Evolutionary conservation across 2,888 invertebrate species (phyloP), one percentile per base, ranked within the genome.

Genomic region (Lysandra bellargus): DNA sequence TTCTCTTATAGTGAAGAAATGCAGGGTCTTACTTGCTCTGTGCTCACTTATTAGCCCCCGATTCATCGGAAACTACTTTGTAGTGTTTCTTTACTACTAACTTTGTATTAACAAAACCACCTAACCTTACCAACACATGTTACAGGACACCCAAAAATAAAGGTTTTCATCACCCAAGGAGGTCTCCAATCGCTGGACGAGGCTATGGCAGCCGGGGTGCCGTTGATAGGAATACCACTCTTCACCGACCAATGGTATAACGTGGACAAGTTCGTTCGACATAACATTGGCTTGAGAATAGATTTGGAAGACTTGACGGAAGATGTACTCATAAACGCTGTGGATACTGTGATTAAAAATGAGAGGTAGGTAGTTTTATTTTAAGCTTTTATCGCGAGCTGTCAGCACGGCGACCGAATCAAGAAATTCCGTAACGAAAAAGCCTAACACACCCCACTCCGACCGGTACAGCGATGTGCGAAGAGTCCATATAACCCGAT

Each of bases 181-280:
- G 82, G 81, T 14, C 79, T 82, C 60, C 81, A 81, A 30, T 82
- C 82, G 30, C 76, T 78, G 4, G 81, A 81, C 40, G 82, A 82
- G 73, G 79, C 82, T 1, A 81, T 82, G n/a, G 76, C 40, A 14
- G 80, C 81, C 4, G 81, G 79, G 9, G 81, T 82, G 4, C 82
- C 82, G 4, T 4, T 81, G 73, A 80, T 82, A 12, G 80, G 80
- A 17, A 77, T 82, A 72, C 82, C 82, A 2, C 79, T 82, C 53
- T 37, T 82, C n/a, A 80, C 61, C 9, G 82, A 82, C 53, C 82
- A 82, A 57, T 78, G 78, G 78, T 80, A 80, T 14, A 82, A 81
- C 12, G 78, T 78, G 2, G 80, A 81, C 40, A 82, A 81, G 57
- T 80, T 79, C 44, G 79, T 80, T 12, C 78, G 80, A 23, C 79